A percentile compares a stretch with the other conserved stretches of the same genome.
Conservation (phyloP, 1,140 invertebrate species). For the Hormaphis cornu region DNA sequence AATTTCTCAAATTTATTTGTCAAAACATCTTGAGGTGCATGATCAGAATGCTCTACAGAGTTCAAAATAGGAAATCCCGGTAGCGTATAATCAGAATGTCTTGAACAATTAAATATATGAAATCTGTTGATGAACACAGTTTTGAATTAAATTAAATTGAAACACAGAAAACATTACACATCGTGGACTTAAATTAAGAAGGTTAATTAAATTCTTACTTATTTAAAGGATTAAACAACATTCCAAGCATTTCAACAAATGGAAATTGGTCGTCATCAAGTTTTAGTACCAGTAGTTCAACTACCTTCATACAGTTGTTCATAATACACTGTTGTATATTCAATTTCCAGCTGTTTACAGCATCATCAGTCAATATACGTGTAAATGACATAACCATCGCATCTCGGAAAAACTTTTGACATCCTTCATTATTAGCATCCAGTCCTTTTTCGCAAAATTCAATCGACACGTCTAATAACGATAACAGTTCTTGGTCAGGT, state of each 20-base stretch:
- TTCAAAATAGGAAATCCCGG: constrained; percentile 50
- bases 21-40: constrained; percentile 54
- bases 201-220: constrained; percentile 54
- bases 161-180: neutral
- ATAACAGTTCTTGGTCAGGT: constrained; percentile 90
- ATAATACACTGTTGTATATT: constrained; percentile 94
- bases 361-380: constrained; percentile 96
- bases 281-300: constrained; percentile 84
- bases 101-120: constrained; percentile 81
- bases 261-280: constrained; percentile 88
- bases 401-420: constrained; percentile 91
- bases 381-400: constrained; percentile 90
- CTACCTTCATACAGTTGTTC: constrained; percentile 81
- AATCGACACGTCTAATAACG: constrained; percentile 79
- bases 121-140: constrained; percentile 54
- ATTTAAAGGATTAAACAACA: constrained; percentile 86
- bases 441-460: constrained; percentile 68
- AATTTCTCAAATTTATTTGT: constrained; percentile 63
- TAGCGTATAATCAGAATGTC: constrained; percentile 69
- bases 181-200: neutral
- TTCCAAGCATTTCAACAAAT: constrained; percentile 80
- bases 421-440: constrained; percentile 80
- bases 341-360: constrained; percentile 93
- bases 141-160: too few species aligned
- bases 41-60: constrained; percentile 76